These are phyloP conservation scores for Parelbella ahira DNA, from an alignment of 2,888 invertebrate genomes.

Conservation along the genomic window DNA sequence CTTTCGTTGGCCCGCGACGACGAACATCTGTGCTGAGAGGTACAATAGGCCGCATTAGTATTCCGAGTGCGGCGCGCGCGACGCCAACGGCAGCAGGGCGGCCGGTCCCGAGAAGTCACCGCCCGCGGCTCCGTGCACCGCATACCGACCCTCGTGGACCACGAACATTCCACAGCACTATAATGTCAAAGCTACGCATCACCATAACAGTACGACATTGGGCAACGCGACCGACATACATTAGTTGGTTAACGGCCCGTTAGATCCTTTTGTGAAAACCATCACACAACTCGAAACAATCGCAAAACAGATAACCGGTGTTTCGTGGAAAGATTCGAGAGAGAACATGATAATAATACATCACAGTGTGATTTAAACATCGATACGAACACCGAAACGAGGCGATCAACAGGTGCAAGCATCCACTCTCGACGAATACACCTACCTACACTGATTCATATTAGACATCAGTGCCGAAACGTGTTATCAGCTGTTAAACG, in stretches of 20 bases:
- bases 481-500: no score
- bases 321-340: background rate
- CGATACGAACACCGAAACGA: slow-evolving; percentile 13
- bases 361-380: no score
- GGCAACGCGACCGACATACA: slow-evolving; percentile 62
- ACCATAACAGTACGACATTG: slow-evolving; percentile 59
- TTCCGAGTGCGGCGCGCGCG: slow-evolving; percentile 49
- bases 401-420: slow-evolving; percentile 42
- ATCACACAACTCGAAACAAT: slow-evolving; percentile 37
- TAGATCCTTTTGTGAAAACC: slow-evolving; percentile 50
- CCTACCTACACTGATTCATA: slow-evolving; percentile 1
- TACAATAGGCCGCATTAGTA: slow-evolving; percentile 69
- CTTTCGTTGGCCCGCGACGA: slow-evolving; percentile 57
- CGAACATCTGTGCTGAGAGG: slow-evolving; percentile 47
- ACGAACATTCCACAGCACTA: slow-evolving; percentile 52
- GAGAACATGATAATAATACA: background rate
- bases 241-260: slow-evolving; percentile 63
- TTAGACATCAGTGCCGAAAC: slow-evolving; percentile 5
- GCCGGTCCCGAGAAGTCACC: slow-evolving; percentile 71
- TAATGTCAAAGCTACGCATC: slow-evolving; percentile 50
- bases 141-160: slow-evolving; percentile 54
- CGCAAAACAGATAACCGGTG: background rate
- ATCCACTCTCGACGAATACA: slow-evolving; percentile 33
- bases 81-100: slow-evolving; percentile 58
- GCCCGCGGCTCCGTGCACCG: slow-evolving; percentile 64